Base-by-base conservation (phyloP, 2,113 vertebrate species). In the Cyprinodon brontotheroides region DNA sequence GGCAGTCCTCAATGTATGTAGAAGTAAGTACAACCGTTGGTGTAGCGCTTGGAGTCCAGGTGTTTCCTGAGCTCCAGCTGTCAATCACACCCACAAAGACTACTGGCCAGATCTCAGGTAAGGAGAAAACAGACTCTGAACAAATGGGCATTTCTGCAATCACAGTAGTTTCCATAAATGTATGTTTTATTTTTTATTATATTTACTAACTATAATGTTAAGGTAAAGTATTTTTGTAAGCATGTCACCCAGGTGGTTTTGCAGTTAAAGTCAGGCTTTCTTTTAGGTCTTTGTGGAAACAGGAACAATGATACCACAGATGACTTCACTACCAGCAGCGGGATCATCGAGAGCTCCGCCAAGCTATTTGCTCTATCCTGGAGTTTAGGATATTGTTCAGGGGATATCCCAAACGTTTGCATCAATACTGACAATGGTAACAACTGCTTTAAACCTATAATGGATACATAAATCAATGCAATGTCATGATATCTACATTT, bases 251-350 rank as follows among this genome's bases (percentile, higher is more conserved):
- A n/a, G 17, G 41, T 53, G 12, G 48, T 38, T 20, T 39, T 43
- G n/a, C 57, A 4, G 20, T 66, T 11, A n/a, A 0, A 61, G 4
- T n/a, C 10, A 2, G 13, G 57, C 8, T 73, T 17, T 77, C 41
- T 61, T 68, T 82, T 61, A 95, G 94, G 94, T 73, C 93, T 95
- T 40, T 95, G 94, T 83, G 94, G 94, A 29, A 93, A 92, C 83
- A 84, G 57, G 69, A 95, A 95, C 68, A 77, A 61, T 0, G 89
- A 93, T 73, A 93, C 92, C 36, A 91, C 75, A 8, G 93, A 95
- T 12, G 94, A 95, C 69, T 94, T 93, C 75, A 93, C 79, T 47
- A 84, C 89, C 13, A 92, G 87, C 74, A 89, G 83, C 38, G 82
- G 89, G 1, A 94, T 94, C 47, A 70, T 89, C 2, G 92, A 94